Conservation (phyloP, 2,797 vertebrate species). For the Sebastolobus altivelis region DNA sequence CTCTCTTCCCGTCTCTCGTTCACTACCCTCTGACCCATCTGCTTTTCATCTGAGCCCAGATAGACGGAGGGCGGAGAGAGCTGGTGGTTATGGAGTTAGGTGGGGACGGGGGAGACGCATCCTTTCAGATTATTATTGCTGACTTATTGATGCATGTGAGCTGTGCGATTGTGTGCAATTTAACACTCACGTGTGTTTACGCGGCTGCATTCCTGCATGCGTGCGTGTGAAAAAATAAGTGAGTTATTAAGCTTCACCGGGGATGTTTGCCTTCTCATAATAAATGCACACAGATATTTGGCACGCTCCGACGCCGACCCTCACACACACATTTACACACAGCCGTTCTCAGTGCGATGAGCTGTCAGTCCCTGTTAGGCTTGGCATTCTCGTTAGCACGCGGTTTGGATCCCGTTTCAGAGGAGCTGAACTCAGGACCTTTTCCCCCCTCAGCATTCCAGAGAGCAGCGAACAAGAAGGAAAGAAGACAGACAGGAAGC, state of each 20-base stretch:
- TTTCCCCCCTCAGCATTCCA: slow-evolving; percentile 70
- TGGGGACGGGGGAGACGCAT: slow-evolving; percentile 24
- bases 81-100: slow-evolving; percentile 46
- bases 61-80: slow-evolving; percentile 32
- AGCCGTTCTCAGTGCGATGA: slow-evolving; percentile 67
- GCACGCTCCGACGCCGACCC: slow-evolving; percentile 58
- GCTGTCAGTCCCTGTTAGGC: slow-evolving; percentile 84
- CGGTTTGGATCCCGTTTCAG: slow-evolving; percentile 83
- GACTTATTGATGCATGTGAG: slow-evolving; percentile 54
- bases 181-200: slow-evolving; percentile 52
- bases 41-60: slow-evolving; percentile 76
- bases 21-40: slow-evolving; percentile 70
- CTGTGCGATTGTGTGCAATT: slow-evolving; percentile 40
- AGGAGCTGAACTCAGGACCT: slow-evolving; percentile 76
- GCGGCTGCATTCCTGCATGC: slow-evolving; percentile 71
- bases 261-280: slow-evolving; percentile 83
- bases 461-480: slow-evolving; percentile 58
- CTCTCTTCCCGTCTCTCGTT: slow-evolving; percentile 50
- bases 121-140: slow-evolving; percentile 57
- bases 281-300: slow-evolving; percentile 83
- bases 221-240: slow-evolving; percentile 69
- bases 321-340: slow-evolving; percentile 54
- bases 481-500: slow-evolving; percentile 69
- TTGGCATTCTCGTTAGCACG: slow-evolving; percentile 83
- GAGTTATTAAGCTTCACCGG: slow-evolving; percentile 76